phyloP scores from a whole-genome alignment of 2,113 vertebrate species.

The Heterocephalus glaber region DNA sequence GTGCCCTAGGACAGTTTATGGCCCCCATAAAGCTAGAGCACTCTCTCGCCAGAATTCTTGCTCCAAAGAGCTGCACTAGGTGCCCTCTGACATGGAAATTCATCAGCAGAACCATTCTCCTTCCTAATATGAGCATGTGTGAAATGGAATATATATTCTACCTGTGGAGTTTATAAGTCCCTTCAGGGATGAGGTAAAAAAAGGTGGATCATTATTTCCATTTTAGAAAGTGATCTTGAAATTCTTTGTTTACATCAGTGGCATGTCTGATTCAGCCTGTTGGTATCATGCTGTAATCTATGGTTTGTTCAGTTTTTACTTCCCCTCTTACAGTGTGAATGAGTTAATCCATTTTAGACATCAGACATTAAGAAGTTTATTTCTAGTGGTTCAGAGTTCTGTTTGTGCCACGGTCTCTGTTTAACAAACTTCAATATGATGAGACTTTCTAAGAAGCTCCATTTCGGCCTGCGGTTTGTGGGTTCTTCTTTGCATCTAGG shows the following conservation, averaged over 20 bases:
- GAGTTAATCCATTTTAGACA: conserved; percentile 7
- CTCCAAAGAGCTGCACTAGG: conserved; percentile 57
- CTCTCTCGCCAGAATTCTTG: conserved; percentile 71
- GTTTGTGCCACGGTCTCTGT: conserved; percentile 2
- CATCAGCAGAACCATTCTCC: conserved; percentile 57
- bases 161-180: conserved; percentile 41
- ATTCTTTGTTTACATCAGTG: conserved; percentile 34
- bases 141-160: conserved; percentile 49
- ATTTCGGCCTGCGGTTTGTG: conserved; percentile 5
- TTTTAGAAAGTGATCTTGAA: conserved; percentile 44
- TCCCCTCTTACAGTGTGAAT: not conserved
- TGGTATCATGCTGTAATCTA: not conserved
- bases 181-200: conserved; percentile 57
- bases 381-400: conserved; percentile 33
- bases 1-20: conserved; percentile 69
- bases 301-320: not conserved
- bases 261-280: not conserved
- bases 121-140: conserved; percentile 57
- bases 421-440: conserved; percentile 27
- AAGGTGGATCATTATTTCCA: conserved; percentile 59
- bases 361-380: conserved; percentile 2
- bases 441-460: conserved; percentile 4
- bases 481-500: not conserved
- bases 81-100: conserved; percentile 67
- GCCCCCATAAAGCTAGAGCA: conserved; percentile 53